Conservation (phyloP, 2,888 invertebrate genomes). For the Eurois occulta region DNA sequence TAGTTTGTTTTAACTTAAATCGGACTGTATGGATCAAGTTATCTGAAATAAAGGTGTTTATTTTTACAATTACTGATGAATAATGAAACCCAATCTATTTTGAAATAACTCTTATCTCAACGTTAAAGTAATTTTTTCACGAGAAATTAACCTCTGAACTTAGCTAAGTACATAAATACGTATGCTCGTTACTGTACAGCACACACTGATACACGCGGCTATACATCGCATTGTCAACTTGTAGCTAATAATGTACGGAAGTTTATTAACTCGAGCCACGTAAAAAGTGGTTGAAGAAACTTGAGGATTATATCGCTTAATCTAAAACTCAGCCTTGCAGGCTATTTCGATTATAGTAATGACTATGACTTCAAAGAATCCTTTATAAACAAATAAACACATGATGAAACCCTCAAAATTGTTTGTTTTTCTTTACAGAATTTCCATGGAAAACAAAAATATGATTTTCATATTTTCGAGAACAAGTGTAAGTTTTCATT, state of each 20-base stretch:
- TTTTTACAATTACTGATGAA: no score
- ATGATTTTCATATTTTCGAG: neutral
- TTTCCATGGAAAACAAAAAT: neutral
- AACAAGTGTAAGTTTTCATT: neutral
- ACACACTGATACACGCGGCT: conserved; percentile 47
- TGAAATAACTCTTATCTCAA: neutral
- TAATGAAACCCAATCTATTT: neutral
- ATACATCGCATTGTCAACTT: conserved; percentile 50
- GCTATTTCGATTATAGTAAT: conserved; percentile 49
- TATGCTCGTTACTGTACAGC: neutral
- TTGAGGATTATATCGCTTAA: conserved; percentile 51
- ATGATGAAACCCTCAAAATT: conserved; percentile 10
- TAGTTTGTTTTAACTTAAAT: no score
- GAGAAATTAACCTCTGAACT: neutral
- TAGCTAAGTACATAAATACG: neutral
- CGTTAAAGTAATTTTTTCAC: neutral
- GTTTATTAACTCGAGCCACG: conserved; percentile 44
- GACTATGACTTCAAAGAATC: conserved; percentile 7
- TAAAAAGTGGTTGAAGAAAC: conserved; percentile 56
- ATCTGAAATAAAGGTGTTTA: no score
- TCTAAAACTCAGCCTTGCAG: conserved; percentile 44
- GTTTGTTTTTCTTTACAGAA: neutral
- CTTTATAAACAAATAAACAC: conserved; percentile 16
- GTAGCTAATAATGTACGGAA: conserved; percentile 35
- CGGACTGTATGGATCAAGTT: no score